A percentile compares a stretch with the other conserved stretches of the same genome.
Conservation (phyloP, 2,113 vertebrate genomes). For the Ailuropoda melanoleuca region DNA sequence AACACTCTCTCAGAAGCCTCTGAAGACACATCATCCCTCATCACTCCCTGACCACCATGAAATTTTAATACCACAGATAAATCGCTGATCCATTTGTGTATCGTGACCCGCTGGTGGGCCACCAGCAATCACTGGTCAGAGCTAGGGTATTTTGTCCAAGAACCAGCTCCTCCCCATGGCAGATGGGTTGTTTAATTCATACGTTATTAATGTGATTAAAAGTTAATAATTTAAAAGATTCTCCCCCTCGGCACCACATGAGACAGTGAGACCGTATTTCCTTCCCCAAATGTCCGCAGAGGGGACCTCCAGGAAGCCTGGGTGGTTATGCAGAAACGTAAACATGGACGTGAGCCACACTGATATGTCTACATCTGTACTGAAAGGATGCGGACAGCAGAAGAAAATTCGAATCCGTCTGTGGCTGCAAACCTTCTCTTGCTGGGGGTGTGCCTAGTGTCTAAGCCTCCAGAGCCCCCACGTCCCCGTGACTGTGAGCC, state of each 20-base stretch:
- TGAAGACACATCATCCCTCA: not conserved
- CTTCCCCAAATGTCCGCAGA: not conserved
- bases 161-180: not conserved
- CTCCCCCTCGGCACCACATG: not conserved
- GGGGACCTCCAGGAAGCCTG: not conserved
- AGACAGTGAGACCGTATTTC: not conserved
- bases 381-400: not conserved
- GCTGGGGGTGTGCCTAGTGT: not conserved
- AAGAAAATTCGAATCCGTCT: not conserved
- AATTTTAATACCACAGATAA: not conserved
- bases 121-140: not conserved
- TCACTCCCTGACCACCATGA: not conserved
- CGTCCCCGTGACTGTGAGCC: not conserved
- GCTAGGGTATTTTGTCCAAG: not conserved
- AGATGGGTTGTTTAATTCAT: not conserved
- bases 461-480: not conserved
- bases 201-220: conserved; percentile 17
- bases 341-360: not conserved
- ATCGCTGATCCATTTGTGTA: not conserved
- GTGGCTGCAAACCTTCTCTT: not conserved
- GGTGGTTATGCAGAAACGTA: not conserved
- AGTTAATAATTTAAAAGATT: not conserved
- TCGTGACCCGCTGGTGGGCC: not conserved
- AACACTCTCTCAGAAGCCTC: not conserved
- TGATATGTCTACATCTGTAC: not conserved